A percentile compares a stretch with the other conserved stretches of the same genome.
Conservation (phyloP, 2,113 vertebrate genomes). For the Nannobrachium achirus region DNA sequence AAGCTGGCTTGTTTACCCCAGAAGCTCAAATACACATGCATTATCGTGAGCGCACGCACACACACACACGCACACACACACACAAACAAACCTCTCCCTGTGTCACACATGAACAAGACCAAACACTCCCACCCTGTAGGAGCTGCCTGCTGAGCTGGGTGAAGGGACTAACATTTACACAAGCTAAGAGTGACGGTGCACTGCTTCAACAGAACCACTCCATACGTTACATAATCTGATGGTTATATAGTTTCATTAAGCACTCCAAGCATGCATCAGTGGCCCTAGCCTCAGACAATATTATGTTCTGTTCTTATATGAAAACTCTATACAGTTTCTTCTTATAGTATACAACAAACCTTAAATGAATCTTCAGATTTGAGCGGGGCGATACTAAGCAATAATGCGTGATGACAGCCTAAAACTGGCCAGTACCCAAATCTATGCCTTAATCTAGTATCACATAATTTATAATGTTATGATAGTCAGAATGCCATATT, state of each 20-base stretch:
- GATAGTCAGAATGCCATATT: too few relatives aligned
- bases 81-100: not conserved
- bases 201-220: slow-evolving; percentile 43
- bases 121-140: not conserved
- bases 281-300: not conserved
- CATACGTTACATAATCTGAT: slow-evolving; percentile 51
- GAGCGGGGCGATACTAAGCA: too few relatives aligned
- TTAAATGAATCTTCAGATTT: not conserved
- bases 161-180: slow-evolving; percentile 26
- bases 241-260: slow-evolving; percentile 26
- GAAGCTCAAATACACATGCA: slow-evolving; percentile 10
- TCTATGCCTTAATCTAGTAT: too few relatives aligned
- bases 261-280: slow-evolving; percentile 20
- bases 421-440: too few relatives aligned
- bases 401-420: too few relatives aligned
- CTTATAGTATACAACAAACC: not conserved
- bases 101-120: not conserved
- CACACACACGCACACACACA: not conserved
- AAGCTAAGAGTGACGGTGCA: slow-evolving; percentile 21
- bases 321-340: not conserved
- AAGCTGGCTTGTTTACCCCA: slow-evolving; percentile 5
- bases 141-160: slow-evolving; percentile 15
- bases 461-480: too few relatives aligned
- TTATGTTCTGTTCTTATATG: not conserved
- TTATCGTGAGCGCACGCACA: not conserved